phyloP scores from a whole-genome alignment of 64 coral and sea anemone species.

The Montipora efflorescens region DNA sequence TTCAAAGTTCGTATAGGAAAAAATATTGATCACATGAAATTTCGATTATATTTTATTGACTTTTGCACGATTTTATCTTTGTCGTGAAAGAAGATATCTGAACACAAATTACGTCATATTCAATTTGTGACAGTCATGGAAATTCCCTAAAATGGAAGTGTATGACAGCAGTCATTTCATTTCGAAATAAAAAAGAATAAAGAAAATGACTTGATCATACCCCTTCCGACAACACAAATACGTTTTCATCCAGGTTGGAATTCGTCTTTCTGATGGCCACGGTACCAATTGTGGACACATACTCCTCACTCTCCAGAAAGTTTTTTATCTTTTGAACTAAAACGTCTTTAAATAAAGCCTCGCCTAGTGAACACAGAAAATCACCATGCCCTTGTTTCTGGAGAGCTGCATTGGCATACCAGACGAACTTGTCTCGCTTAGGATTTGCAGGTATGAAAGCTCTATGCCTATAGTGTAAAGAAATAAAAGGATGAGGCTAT shows the following conservation, averaged over 20 bases:
- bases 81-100: neutral
- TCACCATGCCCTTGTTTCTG: constrained; percentile 31
- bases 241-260: neutral
- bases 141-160: neutral
- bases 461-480: neutral
- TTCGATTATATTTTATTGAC: too few relatives aligned
- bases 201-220: constrained; percentile 10
- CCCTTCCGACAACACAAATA: constrained; percentile 38
- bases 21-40: too few relatives aligned
- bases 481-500: neutral
- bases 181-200: neutral
- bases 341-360: constrained; percentile 15
- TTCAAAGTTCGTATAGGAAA: neutral
- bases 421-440: constrained; percentile 19
- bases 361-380: constrained; percentile 42
- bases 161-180: constrained; percentile 1
- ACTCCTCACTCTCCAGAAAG: constrained; percentile 22
- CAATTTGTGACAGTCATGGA: neutral
- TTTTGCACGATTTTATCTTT: too few relatives aligned
- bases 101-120: neutral
- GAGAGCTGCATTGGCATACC: constrained; percentile 6
- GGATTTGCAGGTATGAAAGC: constrained; percentile 41
- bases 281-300: constrained; percentile 10
- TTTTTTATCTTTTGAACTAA: constrained; percentile 50
- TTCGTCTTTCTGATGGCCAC: constrained; percentile 5